Evolutionary conservation across 1,140 invertebrate genomes (phyloP), one percentile per base, ranked within the genome.

Genomic region (Daktulosphaira vitifoliae): DNA sequence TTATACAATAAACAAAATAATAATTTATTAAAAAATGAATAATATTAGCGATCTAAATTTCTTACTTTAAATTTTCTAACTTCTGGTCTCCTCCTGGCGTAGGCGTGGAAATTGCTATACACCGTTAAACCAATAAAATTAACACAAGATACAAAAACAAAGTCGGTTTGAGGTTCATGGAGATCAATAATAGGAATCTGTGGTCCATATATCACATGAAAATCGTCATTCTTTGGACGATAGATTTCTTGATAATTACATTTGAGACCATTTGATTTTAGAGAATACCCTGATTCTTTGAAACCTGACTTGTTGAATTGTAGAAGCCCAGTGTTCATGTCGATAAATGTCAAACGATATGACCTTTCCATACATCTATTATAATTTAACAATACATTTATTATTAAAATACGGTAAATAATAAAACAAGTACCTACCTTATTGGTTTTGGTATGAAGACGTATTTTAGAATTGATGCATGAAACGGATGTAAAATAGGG

Each of bases 221-320:
- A 68, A 38, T 70, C 69, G 37, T 70, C 66, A 16, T 68, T 46
- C 5, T 11, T 15, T 7, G 59, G 38, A 9, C 69, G 49, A 25
- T 37, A 37, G 22, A 71, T 71, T 46, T 70, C 68, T 53, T 69
- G 67, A 37, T 69, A 71, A n/a, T 37, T 56, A 50, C 70, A 71
- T 26, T 65, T 11, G 2, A 70, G 39, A 11, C 25, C 25, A 11
- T 46, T 22, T 13, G 59, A 52, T 1, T 49, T 44, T 3, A n/a
- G 7, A 5, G 46, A 46, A 44, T 71, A 71, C 1, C 70, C 70
- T 3, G 33, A 44, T 18, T 67, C 42, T 16, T 65, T 11, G 18
- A 70, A 59, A 6, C 52, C 69, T 5, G 70, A 59, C 9, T 11
- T 18, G 29, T 71, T 71, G 66, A 56, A 70, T 1, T 56, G n/a